Base-by-base conservation (phyloP, 2,113 vertebrate genomes). In the Halichoeres trimaculatus region DNA sequence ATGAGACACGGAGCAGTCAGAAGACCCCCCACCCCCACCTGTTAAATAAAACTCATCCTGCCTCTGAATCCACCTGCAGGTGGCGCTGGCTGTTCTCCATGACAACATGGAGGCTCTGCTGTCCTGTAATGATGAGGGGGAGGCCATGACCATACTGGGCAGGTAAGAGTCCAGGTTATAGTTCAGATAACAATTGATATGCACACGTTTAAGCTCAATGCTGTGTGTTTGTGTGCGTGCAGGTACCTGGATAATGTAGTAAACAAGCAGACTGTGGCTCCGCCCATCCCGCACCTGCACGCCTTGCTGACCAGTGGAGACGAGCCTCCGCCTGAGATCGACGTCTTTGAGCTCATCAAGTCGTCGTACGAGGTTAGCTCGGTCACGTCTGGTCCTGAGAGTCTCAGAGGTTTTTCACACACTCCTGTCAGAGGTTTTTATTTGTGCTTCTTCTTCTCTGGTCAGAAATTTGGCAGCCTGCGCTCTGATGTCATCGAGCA, bases 71-170 rank as follows among this genome's bases (percentile, higher is more conserved):
- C 22, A 11, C 60, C 69, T 65, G 45, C 50, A 94, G 90, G 94
- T 99, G 78, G 97, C 98, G 1, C 68, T 99, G 85, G 96, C 97
- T 40, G 95, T 99, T 62, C 94, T 99, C n/a, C 95, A 98, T 26
- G 96, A 97, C 85, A 99, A 99, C 93, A 91, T 96, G 95, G 94
- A 97, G 1, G 93, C 94, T 38, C 88, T 99, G 57, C 89, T 99
- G 59, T 90, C 89, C 88, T 98, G 96, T 85, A 93, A 65, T 1
- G 98, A 99, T 0, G 98, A 99, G 82, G 98, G 98, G 55, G 98
- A 99, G 86, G 98, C 98, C 88, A 99, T 99, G 98, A 99, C 98
- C 70, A 91, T 98, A 81, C 93, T 99, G 85, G 97, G 98, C 88
- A 95, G 98, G 98, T 99, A 43, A 4, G 58, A 53, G 17, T 67